Conservation (phyloP, 2,888 invertebrate species). For the Drosophila bunnanda region DNA sequence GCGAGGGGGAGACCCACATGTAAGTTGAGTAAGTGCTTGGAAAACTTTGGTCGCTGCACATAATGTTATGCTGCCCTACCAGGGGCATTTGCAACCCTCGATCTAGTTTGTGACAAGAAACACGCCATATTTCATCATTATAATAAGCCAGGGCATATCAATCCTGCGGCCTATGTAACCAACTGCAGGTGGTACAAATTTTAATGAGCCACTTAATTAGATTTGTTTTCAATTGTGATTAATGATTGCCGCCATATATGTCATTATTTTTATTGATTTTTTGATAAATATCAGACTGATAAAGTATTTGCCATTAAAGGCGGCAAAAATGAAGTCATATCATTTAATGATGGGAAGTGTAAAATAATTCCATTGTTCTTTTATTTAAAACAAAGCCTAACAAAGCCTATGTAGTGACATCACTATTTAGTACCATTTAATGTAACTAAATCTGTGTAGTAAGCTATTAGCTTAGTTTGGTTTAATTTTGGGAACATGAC, state of each 20-base stretch:
- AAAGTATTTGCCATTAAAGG: constrained; percentile 2
- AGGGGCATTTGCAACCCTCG: constrained; percentile 43
- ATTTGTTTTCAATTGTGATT: constrained; percentile 18
- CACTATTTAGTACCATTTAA: background rate
- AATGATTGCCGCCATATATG: constrained; percentile 1
- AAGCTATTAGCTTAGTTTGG: background rate
- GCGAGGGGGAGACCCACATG: constrained; percentile 6
- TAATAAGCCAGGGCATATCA: constrained; percentile 22
- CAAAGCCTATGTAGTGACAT: background rate
- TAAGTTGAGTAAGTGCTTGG: constrained; percentile 17
- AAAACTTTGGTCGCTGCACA: constrained; percentile 11
- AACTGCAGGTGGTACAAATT: constrained; percentile 56
- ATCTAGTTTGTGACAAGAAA: constrained; percentile 8
- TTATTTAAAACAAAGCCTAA: background rate
- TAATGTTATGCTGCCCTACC: constrained; percentile 35
- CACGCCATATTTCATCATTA: constrained; percentile 57
- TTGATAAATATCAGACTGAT: constrained; percentile 26
- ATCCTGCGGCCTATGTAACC: constrained; percentile 52
- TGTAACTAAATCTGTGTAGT: background rate
- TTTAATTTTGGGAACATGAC: background rate
- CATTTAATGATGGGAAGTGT: background rate
- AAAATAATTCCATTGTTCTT: background rate
- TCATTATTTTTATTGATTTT: constrained; percentile 36
- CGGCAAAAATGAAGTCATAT: constrained; percentile 22
- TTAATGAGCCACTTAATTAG: constrained; percentile 30